These are phyloP conservation scores for Phycodurus eques DNA, from an alignment of 2,113 vertebrate species.

Conservation along the genomic window DNA sequence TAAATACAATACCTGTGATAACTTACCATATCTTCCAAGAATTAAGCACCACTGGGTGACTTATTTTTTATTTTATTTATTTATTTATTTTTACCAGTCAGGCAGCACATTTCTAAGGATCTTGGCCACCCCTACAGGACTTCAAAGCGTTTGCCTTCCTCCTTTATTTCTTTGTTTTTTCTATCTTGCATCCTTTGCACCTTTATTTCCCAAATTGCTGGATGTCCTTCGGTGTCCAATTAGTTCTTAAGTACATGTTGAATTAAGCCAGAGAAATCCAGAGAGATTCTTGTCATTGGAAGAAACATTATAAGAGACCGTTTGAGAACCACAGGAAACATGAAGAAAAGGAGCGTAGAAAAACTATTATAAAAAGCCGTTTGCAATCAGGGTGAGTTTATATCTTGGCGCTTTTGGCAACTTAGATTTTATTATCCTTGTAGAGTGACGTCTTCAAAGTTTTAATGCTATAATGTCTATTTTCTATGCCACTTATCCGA, in stretches of 20 bases:
- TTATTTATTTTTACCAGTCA: background rate
- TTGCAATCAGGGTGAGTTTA: background rate
- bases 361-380: background rate
- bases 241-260: background rate
- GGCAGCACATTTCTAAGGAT: background rate
- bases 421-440: no score
- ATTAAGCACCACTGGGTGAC: no score
- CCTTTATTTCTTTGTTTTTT: background rate
- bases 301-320: background rate
- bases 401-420: background rate
- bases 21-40: no score
- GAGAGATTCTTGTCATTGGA: background rate
- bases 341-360: background rate
- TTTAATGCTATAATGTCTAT: no score
- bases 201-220: background rate
- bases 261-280: background rate
- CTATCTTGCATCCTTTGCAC: background rate
- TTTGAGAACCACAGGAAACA: background rate
- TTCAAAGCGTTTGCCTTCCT: background rate
- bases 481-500: no score
- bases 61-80: no score
- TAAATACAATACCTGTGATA: no score
- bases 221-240: background rate
- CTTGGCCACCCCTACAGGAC: background rate
- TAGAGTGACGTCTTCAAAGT: no score